A percentile compares a stretch with the other conserved stretches of the same genome.
phyloP scores from a whole-genome alignment of 1,140 invertebrate genomes.

The Lepidurus couesii region DNA sequence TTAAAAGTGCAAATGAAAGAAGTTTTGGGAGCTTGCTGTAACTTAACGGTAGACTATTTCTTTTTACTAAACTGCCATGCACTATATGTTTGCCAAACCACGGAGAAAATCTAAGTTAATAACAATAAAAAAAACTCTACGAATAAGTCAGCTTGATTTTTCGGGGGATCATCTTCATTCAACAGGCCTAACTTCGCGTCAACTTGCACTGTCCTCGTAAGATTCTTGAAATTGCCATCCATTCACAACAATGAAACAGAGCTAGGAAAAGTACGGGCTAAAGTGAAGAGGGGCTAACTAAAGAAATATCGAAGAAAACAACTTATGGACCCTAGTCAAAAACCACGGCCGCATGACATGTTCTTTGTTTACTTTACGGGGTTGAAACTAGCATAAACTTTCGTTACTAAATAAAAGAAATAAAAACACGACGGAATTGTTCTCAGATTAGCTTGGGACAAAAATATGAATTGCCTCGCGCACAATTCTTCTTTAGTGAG shows the following conservation, averaged over 20 bases:
- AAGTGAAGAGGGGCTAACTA: background rate
- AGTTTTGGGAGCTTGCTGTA: background rate
- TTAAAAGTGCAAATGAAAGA: background rate
- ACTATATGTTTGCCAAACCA: background rate
- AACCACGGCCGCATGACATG: background rate
- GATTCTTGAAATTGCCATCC: background rate
- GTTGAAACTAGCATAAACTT: background rate
- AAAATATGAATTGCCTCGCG: background rate
- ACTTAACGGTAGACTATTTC: background rate
- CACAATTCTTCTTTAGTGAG: conserved; percentile 3
- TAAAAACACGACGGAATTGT: background rate
- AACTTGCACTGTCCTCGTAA: conserved; percentile 12
- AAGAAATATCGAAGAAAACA: background rate
- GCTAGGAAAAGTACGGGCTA: background rate
- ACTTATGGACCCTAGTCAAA: background rate
- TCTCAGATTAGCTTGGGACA: conserved; percentile 18
- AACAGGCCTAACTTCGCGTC: background rate
- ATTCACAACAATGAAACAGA: background rate
- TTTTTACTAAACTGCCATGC: background rate
- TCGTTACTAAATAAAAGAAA: conserved; percentile 10
- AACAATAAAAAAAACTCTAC: background rate
- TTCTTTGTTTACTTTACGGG: background rate
- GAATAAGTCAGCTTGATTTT: background rate
- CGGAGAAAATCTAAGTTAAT: background rate
- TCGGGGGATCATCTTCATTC: background rate